Evolutionary conservation across 2,888 invertebrate genomes (phyloP), one percentile per base, ranked within the genome.

Genomic region (Phengaris alcon): DNA sequence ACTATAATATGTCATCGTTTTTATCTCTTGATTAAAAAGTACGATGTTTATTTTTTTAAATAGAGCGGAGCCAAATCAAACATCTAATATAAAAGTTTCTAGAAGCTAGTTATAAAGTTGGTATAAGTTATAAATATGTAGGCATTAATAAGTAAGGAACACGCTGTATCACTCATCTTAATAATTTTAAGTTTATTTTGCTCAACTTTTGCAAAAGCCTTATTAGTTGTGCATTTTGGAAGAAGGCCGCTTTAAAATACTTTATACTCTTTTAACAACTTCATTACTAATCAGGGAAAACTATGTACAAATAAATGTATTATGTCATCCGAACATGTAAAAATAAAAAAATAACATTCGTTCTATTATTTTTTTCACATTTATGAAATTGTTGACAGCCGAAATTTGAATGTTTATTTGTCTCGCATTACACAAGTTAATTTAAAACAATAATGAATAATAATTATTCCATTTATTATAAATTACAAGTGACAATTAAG

Each of bases 401-500:
- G 64, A 13, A 64, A 70, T 70, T 51, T 13, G 15, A 15, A 70
- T 48, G 10, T 48, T 70, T 70, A n/a, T 64, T 15, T 64, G 10
- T 0, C 15, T 64, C 5, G 64, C 35, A 4, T 70, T 9, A 22
- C n/a, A 12, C 15, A 10, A 15, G 51, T 70, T 48, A 22, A 48
- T 48, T 70, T 70, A 51, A 70, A 70, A 72, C 35, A 52, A 52
- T 72, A 72, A 72, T 72, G 72, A 72, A 52, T 54, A 70, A 51
- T 70, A 72, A 54, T 54, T 54, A 22, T 10, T 54, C 52, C 48
- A 70, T 70, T 70, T 70, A 72, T 72, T 72, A 54, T 44, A 72
- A 72, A 72, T 72, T 52, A 54, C 72, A 72, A 72, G 72, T 72
- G 72, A 72, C 22, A 72, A 72, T 72, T 72, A 44, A 72, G 54